Percentiles rank a stretch among this genome's conserved stretches.
phyloP scores from a whole-genome alignment of 1,140 invertebrate species.

The Bombus huntii region DNA sequence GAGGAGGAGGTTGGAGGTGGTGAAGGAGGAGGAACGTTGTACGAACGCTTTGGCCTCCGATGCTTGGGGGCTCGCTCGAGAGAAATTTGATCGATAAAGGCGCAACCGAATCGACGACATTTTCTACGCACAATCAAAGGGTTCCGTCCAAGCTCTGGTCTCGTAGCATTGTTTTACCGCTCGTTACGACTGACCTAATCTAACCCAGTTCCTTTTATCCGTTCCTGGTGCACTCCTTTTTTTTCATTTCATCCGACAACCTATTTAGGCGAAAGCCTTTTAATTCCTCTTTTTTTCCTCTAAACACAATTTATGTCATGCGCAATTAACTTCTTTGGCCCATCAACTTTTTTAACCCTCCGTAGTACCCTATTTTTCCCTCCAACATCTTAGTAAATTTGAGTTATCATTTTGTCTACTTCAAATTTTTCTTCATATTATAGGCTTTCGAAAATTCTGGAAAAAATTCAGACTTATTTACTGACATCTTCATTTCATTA shows the following conservation, averaged over 20 bases:
- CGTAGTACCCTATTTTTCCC: fast-evolving
- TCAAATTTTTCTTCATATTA: background rate
- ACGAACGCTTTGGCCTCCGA: slow-evolving; percentile 15
- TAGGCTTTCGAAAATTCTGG: background rate
- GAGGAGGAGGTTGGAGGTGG: background rate
- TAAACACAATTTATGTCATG: slow-evolving; percentile 27
- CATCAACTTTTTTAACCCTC: slow-evolving; percentile 13
- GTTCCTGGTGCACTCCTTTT: background rate
- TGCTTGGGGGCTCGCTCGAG: background rate
- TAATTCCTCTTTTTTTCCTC: slow-evolving; percentile 19
- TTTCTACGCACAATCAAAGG: slow-evolving; percentile 29
- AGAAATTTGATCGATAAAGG: slow-evolving; percentile 34
- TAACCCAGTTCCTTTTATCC: slow-evolving; percentile 35
- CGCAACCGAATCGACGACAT: slow-evolving; percentile 6
- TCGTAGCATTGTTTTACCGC: slow-evolving; percentile 26
- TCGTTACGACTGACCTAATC: slow-evolving; percentile 12
- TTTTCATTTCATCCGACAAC: slow-evolving; percentile 26
- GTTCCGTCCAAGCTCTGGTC: background rate
- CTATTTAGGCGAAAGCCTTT: slow-evolving; percentile 33
- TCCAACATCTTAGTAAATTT: background rate
- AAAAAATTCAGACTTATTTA: background rate
- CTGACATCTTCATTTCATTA: background rate
- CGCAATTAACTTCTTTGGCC: slow-evolving; percentile 33
- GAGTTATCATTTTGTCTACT: background rate
- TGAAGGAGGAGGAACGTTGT: background rate